phyloP scores from a whole-genome alignment of 2,797 vertebrate genomes.

The Sebastiscus tertius region DNA sequence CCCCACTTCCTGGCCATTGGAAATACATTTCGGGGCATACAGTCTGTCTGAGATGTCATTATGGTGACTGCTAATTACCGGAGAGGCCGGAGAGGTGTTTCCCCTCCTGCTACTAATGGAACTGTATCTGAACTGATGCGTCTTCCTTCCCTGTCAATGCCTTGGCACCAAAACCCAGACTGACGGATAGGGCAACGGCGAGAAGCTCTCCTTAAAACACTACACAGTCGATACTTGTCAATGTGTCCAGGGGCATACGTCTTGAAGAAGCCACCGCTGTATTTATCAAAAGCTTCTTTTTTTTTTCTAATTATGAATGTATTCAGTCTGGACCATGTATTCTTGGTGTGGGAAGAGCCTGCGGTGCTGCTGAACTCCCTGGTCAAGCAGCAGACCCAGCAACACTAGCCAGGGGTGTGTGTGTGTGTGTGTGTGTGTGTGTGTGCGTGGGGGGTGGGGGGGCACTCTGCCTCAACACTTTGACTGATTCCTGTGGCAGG shows the following conservation, averaged over 20 bases:
- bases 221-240: constrained; percentile 61
- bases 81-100: constrained; percentile 53
- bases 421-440: not conserved
- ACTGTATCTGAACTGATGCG: constrained; percentile 54
- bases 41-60: constrained; percentile 63
- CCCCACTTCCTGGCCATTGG: constrained; percentile 74
- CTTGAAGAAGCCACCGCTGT: constrained; percentile 26
- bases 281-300: constrained; percentile 39
- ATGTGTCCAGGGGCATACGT: constrained; percentile 32
- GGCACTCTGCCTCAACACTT: constrained; percentile 51
- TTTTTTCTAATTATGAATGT: constrained; percentile 39
- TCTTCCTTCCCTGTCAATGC: constrained; percentile 59
- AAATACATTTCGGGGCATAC: constrained; percentile 76
- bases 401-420: not conserved
- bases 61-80: constrained; percentile 80
- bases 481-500: constrained; percentile 74
- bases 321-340: not conserved
- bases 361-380: not conserved
- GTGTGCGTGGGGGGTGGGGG: not conserved
- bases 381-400: constrained; percentile 2
- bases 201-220: constrained; percentile 66
- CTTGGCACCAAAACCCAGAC: constrained; percentile 57
- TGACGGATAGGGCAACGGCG: constrained; percentile 44
- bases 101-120: constrained; percentile 52
- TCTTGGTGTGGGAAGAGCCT: not conserved